Base-by-base conservation (phyloP, 2,888 invertebrate genomes). In the Eupithecia insigniata region DNA sequence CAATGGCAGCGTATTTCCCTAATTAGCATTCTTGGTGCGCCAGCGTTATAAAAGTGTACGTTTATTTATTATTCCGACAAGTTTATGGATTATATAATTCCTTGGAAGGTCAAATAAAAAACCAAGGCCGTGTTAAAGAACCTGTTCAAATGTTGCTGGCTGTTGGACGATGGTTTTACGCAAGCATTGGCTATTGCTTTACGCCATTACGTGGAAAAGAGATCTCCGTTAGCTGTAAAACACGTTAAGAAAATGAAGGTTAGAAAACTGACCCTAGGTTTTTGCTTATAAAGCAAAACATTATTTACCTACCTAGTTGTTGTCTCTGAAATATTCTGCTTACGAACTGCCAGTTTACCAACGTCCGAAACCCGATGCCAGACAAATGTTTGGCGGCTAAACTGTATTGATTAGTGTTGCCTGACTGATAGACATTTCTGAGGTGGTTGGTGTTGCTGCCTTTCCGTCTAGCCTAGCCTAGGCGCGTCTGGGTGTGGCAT, bases 371-470 rank as follows among this genome's bases (percentile, higher is more conserved):
- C 80, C 79, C 79, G 70, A 84, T 83, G 79, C 84, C 81, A 77
- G 75, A 74, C 78, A 80, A 87, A 84, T 82, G 78, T 84, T 83
- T 76, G 76, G 77, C 78, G 74, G 72, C 84, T 87, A 82, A 89
- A 89, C 87, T 83, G 74, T 90, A 91, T 92, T 85, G 90, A 91
- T 91, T 88, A 84, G 83, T 82, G 78, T 85, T 80, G 86, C 83
- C 85, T 85, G 84, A 82, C 85, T 81, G 80, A 82, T 81, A 83
- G 83, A 83, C 84, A 82, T 88, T 82, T 85, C 79, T 69, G 79
- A 79, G 79, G 78, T 77, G 70, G 75, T 72, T 74, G 70, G 58
- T 80, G 77, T 81, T 75, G 79, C 73, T 75, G 80, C 73, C 82
- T 81, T 81, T 79, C 80, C 77, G 84, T 81, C 84, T 85, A 76